Evolutionary conservation across 2,113 vertebrate species (phyloP), one percentile per base, ranked within the genome.

Genomic region (Passer domesticus): DNA sequence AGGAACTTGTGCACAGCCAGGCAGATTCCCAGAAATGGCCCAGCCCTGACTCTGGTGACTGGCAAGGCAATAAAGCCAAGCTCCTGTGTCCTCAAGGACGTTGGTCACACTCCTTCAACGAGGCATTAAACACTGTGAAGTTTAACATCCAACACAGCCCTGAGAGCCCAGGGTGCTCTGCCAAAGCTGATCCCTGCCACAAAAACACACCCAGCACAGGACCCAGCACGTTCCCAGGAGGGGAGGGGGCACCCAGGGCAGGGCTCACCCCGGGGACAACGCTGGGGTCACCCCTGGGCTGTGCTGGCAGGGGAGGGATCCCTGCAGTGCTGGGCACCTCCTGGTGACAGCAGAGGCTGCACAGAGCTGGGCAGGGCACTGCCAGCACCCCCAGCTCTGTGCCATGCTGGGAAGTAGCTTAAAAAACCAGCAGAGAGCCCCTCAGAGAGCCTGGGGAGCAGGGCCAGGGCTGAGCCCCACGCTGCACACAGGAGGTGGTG

Each of bases 161-260:
- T 2, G n/a, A 60, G 70, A 90, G 58, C 50, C 4, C 60, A 72
- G 19, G 18, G 19, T 31, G 28, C 6, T 0, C 73, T 37, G 55
- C 53, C 87, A 43, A 43, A 43, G 18, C 53, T 44, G 4, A 74
- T 72, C 41, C 16, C 39, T 24, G 19, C 39, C 37, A 17, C 2
- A 1, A 0, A 0, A 46, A 41, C 44, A 2, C 53, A 0, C 25
- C 31, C 1, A 0, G 9, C 0, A 1, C 0, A 0, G 43, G 17
- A 58, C 63, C 47, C 49, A 0, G 0, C 14, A 2, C 39, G 0
- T 6, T 4, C 7, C 8, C 37, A 13, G 0, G 0, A 1, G 0
- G 1, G 2, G 7, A 35, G 37, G 21, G 43, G 2, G 28, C 1
- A 0, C 72, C 49, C 92, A 22, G 0, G 0, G 79, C 74, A 28